Evolutionary conservation across 2,888 invertebrate genomes (phyloP), one percentile per base, ranked within the genome.

Genomic region (Biston stratarius): DNA sequence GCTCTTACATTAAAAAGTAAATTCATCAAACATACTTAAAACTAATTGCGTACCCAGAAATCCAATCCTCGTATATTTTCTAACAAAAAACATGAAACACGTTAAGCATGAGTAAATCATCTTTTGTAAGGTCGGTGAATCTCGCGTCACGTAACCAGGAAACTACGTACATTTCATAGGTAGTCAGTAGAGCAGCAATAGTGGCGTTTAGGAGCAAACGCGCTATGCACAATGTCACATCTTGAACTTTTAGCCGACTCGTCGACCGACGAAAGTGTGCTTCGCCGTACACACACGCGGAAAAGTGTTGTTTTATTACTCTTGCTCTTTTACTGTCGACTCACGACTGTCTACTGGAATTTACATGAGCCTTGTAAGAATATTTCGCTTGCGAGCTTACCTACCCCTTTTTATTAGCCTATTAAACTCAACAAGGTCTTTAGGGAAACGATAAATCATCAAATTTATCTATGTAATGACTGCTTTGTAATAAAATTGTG

Each of bases 391-490:
- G 61, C 74, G 66, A 70, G 70, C 55, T 59, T 63, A 62, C 58
- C 65, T 48, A 63, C 71, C 76, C 75, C 77, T 83, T 63, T 86
- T 86, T 84, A 85, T 83, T 77, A 74, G 72, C 74, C 74, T 77
- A 83, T 84, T 79, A 84, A 85, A 83, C 77, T 79, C 76, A 77
- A 83, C 76, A 81, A 79, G 73, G 74, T 71, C 72, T 80, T 77
- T 72, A 71, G 77, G 78, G 78, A 79, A 82, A 81, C 77, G 76
- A 80, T 83, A 82, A 82, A 82, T 85, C 78, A 82, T 80, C 73
- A 74, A 82, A 82, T 84, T 38, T 79, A 83, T 80, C 75, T 77
- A 74, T 74, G 73, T 71, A 77, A 78, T 77, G 79, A 81, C 75
- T 77, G 72, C 74, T 71, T 72, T 61, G 76, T 74, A 78, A 78